A percentile compares a stretch with the other conserved stretches of the same genome.
These are phyloP conservation scores for Drosophila cracens DNA, from an alignment of 2,888 invertebrate genomes.

Conservation along the genomic window DNA sequence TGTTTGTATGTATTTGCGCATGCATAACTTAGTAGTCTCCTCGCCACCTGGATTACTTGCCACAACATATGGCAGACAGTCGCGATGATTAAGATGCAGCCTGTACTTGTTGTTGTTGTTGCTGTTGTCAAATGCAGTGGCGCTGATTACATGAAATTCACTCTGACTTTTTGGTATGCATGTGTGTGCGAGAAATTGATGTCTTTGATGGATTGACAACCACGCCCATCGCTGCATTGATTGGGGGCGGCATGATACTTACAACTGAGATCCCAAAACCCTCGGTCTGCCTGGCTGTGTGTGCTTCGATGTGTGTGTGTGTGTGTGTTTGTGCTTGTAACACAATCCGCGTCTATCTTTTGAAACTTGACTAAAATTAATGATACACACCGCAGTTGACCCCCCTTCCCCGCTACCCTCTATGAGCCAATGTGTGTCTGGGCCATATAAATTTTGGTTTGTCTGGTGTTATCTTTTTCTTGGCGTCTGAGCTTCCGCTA, in stretches of 20 bases:
- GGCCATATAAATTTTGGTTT: conserved; percentile 6
- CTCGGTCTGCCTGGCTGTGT: not conserved
- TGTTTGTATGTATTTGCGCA: conserved; percentile 56
- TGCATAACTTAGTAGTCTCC: conserved; percentile 64
- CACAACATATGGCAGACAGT: conserved; percentile 5
- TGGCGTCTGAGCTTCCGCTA: conserved; percentile 16
- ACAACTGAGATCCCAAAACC: conserved; percentile 3
- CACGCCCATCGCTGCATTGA: not conserved
- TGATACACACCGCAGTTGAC: conserved; percentile 58
- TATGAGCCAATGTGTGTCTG: not conserved
- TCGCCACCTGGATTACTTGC: not conserved
- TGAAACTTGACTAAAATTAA: conserved; percentile 67
- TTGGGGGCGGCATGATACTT: conserved; percentile 1
- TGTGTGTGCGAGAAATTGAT: conserved; percentile 60
- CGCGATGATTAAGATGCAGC: conserved; percentile 59
- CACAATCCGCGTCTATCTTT: conserved; percentile 56
- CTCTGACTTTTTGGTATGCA: conserved; percentile 42
- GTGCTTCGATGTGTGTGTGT: conserved; percentile 16
- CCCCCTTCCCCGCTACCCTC: conserved; percentile 16
- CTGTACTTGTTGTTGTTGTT: not conserved
- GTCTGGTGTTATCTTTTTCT: not conserved
- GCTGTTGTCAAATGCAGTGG: conserved; percentile 36
- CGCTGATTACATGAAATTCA: conserved; percentile 68
- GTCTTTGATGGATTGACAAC: conserved; percentile 44
- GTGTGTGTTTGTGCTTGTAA: conserved; percentile 33